Conservation (phyloP, 2,797 vertebrate species). For the Bufotes viridis region DNA sequence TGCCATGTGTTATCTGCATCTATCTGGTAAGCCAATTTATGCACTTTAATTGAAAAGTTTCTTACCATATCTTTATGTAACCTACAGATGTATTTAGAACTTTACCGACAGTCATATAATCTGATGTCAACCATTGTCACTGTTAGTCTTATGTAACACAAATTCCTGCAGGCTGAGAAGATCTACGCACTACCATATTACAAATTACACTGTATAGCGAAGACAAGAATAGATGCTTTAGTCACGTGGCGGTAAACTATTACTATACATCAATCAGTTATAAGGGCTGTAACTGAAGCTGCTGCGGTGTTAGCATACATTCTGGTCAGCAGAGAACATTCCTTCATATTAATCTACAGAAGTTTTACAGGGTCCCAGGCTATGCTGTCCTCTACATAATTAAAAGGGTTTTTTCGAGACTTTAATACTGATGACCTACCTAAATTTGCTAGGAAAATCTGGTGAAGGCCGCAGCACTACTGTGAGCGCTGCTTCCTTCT, state of each 20-base stretch:
- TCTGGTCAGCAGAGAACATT: background rate
- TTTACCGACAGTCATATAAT: background rate
- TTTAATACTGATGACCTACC: too few relatives aligned
- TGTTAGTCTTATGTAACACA: background rate
- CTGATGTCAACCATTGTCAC: background rate
- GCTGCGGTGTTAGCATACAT: background rate
- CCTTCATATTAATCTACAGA: background rate
- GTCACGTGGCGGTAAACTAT: conserved; percentile 10
- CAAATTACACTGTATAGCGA: conserved; percentile 29
- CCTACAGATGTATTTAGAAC: background rate
- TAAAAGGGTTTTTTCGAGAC: too few relatives aligned
- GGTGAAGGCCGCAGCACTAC: too few relatives aligned
- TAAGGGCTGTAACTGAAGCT: background rate
- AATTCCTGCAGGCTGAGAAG: conserved; percentile 12
- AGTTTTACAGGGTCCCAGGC: background rate
- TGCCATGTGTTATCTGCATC: too few relatives aligned
- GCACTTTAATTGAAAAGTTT: too few relatives aligned
- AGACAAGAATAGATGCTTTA: conserved; percentile 34
- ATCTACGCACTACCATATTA: conserved; percentile 7
- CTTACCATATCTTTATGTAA: background rate
- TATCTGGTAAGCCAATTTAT: too few relatives aligned
- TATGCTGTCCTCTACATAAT: background rate
- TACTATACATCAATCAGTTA: conserved; percentile 27
- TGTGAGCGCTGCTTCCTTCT: too few relatives aligned
- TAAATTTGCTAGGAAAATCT: too few relatives aligned